These are phyloP conservation scores for Tipula confusa DNA, from an alignment of 2,888 invertebrate species.

Conservation along the genomic window DNA sequence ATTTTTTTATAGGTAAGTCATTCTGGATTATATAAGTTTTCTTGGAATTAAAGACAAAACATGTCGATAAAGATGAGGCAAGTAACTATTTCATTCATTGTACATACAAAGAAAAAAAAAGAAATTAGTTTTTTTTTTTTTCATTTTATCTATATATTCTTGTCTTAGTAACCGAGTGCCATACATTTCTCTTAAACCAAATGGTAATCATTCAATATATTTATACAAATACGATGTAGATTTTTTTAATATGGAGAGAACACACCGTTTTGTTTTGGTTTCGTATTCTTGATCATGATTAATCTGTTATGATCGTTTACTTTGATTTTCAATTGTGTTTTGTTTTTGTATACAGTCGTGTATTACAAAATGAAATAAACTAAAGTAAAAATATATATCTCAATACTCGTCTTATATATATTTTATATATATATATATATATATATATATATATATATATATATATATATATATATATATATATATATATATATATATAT, in stretches of 20 bases:
- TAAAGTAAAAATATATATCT: background rate
- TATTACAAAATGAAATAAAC: background rate
- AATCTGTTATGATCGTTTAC: background rate
- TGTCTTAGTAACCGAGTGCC: conserved; percentile 35
- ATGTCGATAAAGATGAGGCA: conserved; percentile 1
- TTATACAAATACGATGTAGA: background rate
- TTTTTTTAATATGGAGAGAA: background rate
- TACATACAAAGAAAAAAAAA: background rate
- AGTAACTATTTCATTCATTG: conserved; percentile 7
- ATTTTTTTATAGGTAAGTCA: background rate
- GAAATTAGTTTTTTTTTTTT: background rate
- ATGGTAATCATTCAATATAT: background rate
- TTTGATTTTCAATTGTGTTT: conserved; percentile 20
- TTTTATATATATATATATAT: too few species aligned
- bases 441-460: too few species aligned
- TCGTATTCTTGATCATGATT: conserved; percentile 5
- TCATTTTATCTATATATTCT: background rate
- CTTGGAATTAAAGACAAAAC: background rate
- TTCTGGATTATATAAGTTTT: conserved; percentile 1
- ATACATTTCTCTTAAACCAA: conserved; percentile 32
- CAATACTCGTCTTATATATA: too few species aligned
- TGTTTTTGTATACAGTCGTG: background rate
- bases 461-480: too few species aligned
- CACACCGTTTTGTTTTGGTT: conserved; percentile 6
- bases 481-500: too few species aligned